Conservation (phyloP, 2,797 vertebrate genomes). For the Pangasius macronema region DNA sequence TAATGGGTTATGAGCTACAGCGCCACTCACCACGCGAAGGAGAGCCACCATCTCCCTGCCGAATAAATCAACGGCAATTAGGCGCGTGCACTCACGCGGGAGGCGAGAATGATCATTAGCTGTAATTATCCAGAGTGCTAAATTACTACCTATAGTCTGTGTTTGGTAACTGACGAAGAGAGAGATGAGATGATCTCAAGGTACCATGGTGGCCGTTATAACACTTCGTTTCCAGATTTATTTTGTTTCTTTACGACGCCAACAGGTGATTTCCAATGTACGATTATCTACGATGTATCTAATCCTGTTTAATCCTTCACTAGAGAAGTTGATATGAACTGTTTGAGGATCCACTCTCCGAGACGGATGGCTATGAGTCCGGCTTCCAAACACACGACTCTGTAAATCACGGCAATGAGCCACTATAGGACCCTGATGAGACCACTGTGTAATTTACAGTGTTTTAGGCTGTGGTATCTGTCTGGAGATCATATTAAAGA, state of each 20-base stretch:
- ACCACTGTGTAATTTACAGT: constrained; percentile 57
- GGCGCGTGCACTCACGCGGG: constrained; percentile 39
- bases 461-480: constrained; percentile 39
- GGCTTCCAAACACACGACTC: constrained; percentile 61
- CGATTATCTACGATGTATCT: neutral
- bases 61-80: constrained; percentile 67
- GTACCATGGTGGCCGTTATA: constrained; percentile 26
- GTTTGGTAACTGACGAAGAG: constrained; percentile 64
- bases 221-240: neutral
- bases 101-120: constrained; percentile 67
- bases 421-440: constrained; percentile 68
- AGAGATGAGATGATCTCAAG: constrained; percentile 63
- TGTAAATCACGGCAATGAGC: constrained; percentile 66
- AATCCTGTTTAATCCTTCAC: neutral
- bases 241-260: neutral
- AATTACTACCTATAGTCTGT: constrained; percentile 74
- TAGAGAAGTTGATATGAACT: neutral
- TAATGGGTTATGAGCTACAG: constrained; percentile 60
- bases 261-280: neutral
- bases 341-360: neutral
- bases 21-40: constrained; percentile 50
- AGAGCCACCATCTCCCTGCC: constrained; percentile 30
- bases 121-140: constrained; percentile 73
- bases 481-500: constrained; percentile 61
- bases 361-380: constrained; percentile 48